Conservation (phyloP, 2,797 vertebrate species). For the Lutjanus argentimaculatus region DNA sequence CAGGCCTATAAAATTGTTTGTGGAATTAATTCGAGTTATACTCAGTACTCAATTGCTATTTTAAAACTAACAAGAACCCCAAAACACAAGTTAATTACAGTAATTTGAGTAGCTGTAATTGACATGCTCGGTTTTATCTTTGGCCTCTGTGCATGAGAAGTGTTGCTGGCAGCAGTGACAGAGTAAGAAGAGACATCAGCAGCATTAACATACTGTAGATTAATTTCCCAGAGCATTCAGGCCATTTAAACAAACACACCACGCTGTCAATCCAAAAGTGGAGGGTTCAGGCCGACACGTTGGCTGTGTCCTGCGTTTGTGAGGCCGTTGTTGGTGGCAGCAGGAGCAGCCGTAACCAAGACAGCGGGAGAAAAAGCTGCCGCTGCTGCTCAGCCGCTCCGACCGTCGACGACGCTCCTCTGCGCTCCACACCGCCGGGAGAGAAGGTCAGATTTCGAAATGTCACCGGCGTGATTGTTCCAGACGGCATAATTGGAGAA, state of each 20-base stretch:
- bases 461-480: slow-evolving; percentile 88
- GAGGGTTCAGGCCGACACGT: slow-evolving; percentile 3
- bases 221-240: not conserved
- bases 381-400: slow-evolving; percentile 59
- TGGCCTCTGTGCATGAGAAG: not conserved
- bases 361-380: slow-evolving; percentile 56
- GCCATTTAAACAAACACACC: not conserved
- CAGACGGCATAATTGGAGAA: slow-evolving; percentile 88
- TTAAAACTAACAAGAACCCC: too few species aligned
- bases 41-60: too few species aligned
- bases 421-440: slow-evolving; percentile 70
- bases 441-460: slow-evolving; percentile 89
- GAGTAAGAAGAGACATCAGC: not conserved
- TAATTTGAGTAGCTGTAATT: too few species aligned
- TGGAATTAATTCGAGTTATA: too few species aligned
- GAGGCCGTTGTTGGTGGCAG: slow-evolving; percentile 28
- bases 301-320: not conserved
- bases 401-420: slow-evolving; percentile 50
- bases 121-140: not conserved
- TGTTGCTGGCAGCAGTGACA: not conserved
- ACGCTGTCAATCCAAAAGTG: not conserved
- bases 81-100: too few species aligned
- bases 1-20: too few species aligned
- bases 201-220: not conserved
- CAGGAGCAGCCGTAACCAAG: slow-evolving; percentile 38